phyloP scores from a whole-genome alignment of 2,888 invertebrate species.

The Drepana falcataria region DNA sequence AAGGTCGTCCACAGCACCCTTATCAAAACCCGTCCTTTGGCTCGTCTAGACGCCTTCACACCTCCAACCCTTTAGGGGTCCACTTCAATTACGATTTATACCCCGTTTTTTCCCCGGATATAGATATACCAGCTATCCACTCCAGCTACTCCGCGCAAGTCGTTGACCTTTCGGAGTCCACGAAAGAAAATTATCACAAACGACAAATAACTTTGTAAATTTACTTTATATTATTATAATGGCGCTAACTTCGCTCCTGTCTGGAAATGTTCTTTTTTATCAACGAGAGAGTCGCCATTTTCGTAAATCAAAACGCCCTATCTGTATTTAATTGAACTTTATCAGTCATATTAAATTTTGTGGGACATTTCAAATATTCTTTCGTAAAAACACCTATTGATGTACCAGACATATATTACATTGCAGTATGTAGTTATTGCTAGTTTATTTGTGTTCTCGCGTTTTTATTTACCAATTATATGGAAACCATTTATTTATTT shows the following conservation, averaged over 20 bases:
- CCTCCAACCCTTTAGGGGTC: constrained; percentile 67
- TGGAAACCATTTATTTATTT: too few species aligned
- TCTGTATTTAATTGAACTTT: constrained; percentile 29
- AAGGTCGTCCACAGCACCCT: constrained; percentile 71
- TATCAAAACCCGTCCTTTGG: constrained; percentile 70
- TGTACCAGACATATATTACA: too few species aligned
- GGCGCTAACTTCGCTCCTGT: neutral
- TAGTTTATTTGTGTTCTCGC: too few species aligned
- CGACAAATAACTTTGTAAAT: neutral
- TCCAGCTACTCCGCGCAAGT: neutral
- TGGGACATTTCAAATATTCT: too few species aligned
- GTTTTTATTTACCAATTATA: too few species aligned
- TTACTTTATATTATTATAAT: neutral
- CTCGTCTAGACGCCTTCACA: constrained; percentile 75
- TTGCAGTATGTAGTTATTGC: too few species aligned
- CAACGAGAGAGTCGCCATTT: constrained; percentile 9
- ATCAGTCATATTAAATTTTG: constrained; percentile 23
- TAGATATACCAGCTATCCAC: constrained; percentile 1
- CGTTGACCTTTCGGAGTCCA: neutral
- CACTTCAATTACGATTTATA: constrained; percentile 58
- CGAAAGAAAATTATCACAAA: neutral
- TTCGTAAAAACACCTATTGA: too few species aligned
- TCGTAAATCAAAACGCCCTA: constrained; percentile 27
- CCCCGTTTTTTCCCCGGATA: constrained; percentile 26
- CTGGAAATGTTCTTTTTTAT: constrained; percentile 5